phyloP scores from a whole-genome alignment of 2,888 invertebrate species.

The Syritta pipiens region DNA sequence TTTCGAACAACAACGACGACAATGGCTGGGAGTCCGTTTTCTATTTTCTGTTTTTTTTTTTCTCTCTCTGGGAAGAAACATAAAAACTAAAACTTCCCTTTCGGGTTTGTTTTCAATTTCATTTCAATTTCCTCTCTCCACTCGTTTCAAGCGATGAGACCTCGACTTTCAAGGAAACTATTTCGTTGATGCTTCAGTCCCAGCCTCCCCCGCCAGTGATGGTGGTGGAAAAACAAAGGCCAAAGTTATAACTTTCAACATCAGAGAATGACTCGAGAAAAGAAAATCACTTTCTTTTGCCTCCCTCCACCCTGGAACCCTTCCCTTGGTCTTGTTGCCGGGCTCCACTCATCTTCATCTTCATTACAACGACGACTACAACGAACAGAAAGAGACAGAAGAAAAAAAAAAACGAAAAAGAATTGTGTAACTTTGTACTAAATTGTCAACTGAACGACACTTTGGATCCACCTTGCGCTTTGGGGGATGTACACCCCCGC shows the following conservation, averaged over 20 bases:
- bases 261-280: conserved; percentile 36
- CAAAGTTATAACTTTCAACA: conserved; percentile 54
- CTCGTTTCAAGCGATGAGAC: background rate
- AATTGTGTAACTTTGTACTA: conserved; percentile 51
- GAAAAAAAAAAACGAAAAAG: background rate
- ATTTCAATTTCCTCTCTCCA: conserved; percentile 49
- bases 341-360: conserved; percentile 31
- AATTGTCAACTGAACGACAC: conserved; percentile 63
- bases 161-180: conserved; percentile 31
- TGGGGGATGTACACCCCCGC: background rate
- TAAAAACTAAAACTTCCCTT: conserved; percentile 40
- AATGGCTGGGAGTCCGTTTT: background rate
- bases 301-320: background rate
- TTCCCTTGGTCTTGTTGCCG: background rate
- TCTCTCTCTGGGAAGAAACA: background rate
- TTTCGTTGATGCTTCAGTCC: conserved; percentile 28
- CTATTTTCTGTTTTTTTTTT: no score
- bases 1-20: conserved; percentile 9
- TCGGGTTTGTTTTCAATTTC: conserved; percentile 65
- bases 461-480: conserved; percentile 49
- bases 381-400: background rate
- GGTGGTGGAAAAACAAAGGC: conserved; percentile 38
- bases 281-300: conserved; percentile 41
- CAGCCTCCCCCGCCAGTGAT: background rate
- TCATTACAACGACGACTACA: no score